Percentiles rank a stretch among this genome's conserved stretches.
Conservation (phyloP, 1,140 invertebrate species). For the Lysiphlebus fabarum region DNA sequence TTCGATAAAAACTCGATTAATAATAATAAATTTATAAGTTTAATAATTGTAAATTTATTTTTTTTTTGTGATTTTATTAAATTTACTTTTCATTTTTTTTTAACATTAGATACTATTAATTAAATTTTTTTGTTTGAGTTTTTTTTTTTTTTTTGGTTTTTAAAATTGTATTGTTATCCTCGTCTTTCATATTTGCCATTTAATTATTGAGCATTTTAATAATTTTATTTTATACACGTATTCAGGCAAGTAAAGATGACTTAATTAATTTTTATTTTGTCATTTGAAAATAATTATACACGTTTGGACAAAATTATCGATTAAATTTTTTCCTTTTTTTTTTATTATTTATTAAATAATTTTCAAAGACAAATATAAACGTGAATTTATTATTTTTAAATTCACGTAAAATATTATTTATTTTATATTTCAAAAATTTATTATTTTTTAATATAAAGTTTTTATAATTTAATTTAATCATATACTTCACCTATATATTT, state of each 20-base stretch:
- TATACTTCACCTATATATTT: constrained; percentile 14
- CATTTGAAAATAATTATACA: background rate
- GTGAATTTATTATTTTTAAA: background rate
- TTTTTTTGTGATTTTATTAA: constrained; percentile 27
- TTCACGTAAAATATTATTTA: background rate
- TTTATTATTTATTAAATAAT: constrained; percentile 4
- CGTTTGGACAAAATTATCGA: constrained; percentile 1
- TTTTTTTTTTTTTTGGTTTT: constrained; percentile 37
- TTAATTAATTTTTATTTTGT: background rate
- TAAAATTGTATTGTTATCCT: constrained; percentile 19
- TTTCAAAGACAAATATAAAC: constrained; percentile 16
- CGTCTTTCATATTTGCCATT: constrained; percentile 26
- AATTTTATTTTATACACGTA: background rate
- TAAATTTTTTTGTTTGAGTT: constrained; percentile 50
- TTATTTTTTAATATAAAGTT: constrained; percentile 9
- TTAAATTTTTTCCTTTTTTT: constrained; percentile 2
- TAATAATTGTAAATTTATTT: constrained; percentile 41
- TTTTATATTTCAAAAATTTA: constrained; percentile 8
- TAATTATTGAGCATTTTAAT: constrained; percentile 21
- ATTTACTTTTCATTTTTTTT: constrained; percentile 45
- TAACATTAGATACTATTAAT: constrained; percentile 56
- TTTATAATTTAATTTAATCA: constrained; percentile 13
- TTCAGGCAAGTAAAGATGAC: background rate
- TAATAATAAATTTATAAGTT: constrained; percentile 52
- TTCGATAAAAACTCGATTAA: constrained; percentile 53